Percentiles rank a stretch among this genome's conserved stretches.
Evolutionary conservation across 2,797 vertebrate species (phyloP).

Genomic region (Sylvia borin): DNA sequence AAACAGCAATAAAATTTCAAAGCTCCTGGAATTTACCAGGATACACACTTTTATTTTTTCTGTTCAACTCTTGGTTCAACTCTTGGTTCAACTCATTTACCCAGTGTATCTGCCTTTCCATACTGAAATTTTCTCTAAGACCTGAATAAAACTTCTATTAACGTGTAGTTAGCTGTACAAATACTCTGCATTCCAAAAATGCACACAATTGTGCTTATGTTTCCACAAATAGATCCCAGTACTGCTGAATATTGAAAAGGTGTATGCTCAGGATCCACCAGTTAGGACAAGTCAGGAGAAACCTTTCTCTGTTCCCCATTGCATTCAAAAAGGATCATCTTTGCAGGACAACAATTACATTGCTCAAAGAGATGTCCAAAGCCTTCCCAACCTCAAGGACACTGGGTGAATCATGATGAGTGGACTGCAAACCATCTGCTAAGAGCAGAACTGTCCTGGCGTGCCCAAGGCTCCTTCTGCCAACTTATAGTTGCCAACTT

Average conservation of each 20-base stretch:
- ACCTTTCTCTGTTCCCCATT: background rate
- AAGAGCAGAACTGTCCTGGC: background rate
- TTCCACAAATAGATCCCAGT: background rate
- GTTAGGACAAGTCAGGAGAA: background rate
- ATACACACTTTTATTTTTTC: background rate
- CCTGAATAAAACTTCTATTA: background rate
- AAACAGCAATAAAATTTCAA: conserved; percentile 36
- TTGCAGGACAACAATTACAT: background rate
- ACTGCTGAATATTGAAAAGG: background rate
- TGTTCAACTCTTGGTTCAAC: background rate
- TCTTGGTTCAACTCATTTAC: too few species aligned
- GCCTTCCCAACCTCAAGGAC: background rate
- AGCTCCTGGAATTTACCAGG: conserved; percentile 35
- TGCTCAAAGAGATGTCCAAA: background rate
- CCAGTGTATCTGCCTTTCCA: background rate
- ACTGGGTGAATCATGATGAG: background rate
- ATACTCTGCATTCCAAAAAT: background rate
- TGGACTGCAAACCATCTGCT: background rate
- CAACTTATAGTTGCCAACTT: background rate
- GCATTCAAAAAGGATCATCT: background rate
- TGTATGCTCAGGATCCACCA: background rate
- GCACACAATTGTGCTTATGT: background rate
- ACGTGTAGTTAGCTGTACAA: background rate
- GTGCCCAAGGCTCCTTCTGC: background rate
- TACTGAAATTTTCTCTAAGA: background rate